Evolutionary conservation across 2,888 invertebrate species (phyloP), one percentile per base, ranked within the genome.

Genomic region (Sicus ferrugineus): DNA sequence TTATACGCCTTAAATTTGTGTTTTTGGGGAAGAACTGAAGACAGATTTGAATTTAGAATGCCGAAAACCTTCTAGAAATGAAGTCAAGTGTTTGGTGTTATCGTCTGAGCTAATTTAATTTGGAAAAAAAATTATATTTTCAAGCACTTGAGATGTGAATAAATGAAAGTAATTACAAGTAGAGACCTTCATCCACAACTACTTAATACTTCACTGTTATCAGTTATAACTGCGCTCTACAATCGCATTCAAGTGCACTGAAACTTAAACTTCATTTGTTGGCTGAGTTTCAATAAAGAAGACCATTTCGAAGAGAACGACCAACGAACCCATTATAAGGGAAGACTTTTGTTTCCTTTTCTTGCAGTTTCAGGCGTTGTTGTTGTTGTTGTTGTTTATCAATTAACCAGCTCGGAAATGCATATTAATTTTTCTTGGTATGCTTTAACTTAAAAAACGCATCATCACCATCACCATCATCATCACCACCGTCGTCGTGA

Each of bases 371-470:
- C 16, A 14, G 19, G 19, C 34, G 6, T 19, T 50, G 23, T 59
- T 54, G 56, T 19, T 67, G 52, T 50, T 61, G 16, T 34, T 67
- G 42, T 59, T 48, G 31, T 61, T 61, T 67, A 67, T 67, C 67
- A 67, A 67, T 67, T 67, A 67, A 67, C 59, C 23, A 50, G 23
- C 59, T 31, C 67, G 61, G 48, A 48, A 67, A 67, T 67, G 59
- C 67, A 61, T 67, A 61, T 52, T 67, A 67, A 67, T 61, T 59
- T n/a, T 64, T 30, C 64, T 50, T n/a, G n/a, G n/a, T 61, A n/a
- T 48, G 19, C 48, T 48, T 19, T 48, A 19, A 6, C 6, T 9
- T 48, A 19, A 14, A n/a, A 48, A 48, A 48, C 19, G 48, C 48
- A 21, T 19, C 6, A 21, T 19, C n/a, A n/a, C n/a, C n/a, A n/a